Conservation (phyloP, 1,140 invertebrate species). For the Drosophila suzukii region DNA sequence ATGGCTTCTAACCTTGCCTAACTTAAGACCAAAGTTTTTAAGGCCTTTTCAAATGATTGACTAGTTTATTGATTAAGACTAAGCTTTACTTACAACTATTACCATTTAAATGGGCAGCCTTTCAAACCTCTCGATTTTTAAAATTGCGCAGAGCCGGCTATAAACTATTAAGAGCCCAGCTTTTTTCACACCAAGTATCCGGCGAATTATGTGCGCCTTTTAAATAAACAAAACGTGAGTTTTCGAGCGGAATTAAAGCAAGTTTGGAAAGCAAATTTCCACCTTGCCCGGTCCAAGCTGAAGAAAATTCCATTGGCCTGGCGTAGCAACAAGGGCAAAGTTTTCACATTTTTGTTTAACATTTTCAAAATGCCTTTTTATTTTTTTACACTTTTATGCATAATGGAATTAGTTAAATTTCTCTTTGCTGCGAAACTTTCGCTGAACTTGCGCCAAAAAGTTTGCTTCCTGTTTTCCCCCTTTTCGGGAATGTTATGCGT, state of each 20-base stretch:
- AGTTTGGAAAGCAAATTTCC: constrained; percentile 41
- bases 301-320: constrained; percentile 25
- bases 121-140: neutral
- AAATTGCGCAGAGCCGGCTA: constrained; percentile 3
- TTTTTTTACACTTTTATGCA: constrained; percentile 56
- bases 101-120: too few relatives aligned
- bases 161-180: constrained; percentile 14
- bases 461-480: constrained; percentile 54
- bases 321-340: constrained; percentile 61
- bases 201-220: constrained; percentile 44
- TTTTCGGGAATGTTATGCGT: constrained; percentile 65
- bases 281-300: constrained; percentile 26
- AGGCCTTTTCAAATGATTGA: too few relatives aligned
- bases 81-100: too few relatives aligned
- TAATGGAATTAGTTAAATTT: constrained; percentile 78
- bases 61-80: too few relatives aligned
- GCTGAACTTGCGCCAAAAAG: constrained; percentile 73
- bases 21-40: too few relatives aligned
- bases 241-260: constrained; percentile 55
- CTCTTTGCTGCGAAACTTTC: constrained; percentile 70
- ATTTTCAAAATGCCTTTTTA: constrained; percentile 57
- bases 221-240: constrained; percentile 53
- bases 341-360: constrained; percentile 78
- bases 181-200: constrained; percentile 13
- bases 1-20: too few relatives aligned